A percentile compares a stretch with the other conserved stretches of the same genome.
phyloP scores from a whole-genome alignment of 2,797 vertebrate genomes.

The Anas bahamensis region DNA sequence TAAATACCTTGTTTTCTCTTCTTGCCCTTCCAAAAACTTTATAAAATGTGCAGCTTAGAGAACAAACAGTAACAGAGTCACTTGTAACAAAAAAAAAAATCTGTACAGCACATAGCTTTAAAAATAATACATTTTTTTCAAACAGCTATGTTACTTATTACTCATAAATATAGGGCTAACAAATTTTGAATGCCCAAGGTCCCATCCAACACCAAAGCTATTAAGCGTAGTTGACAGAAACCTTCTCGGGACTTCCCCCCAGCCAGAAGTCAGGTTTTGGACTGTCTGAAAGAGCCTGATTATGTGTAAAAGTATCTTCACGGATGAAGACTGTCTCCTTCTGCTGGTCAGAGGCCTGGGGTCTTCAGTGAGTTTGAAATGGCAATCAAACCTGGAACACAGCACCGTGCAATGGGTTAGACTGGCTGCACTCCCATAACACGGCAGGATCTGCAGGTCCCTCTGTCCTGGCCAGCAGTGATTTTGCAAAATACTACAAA shows the following conservation, averaged over 20 bases:
- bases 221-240: background rate
- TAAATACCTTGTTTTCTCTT: constrained; percentile 67
- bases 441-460: background rate
- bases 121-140: constrained; percentile 59
- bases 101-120: constrained; percentile 75
- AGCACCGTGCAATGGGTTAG: constrained; percentile 49
- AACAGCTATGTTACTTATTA: constrained; percentile 1
- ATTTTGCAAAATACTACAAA: background rate
- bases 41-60: constrained; percentile 75
- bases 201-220: constrained; percentile 30
- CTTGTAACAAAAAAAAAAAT: constrained; percentile 67
- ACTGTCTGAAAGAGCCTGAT: background rate
- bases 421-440: rapidly evolving
- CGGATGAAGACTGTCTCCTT: constrained; percentile 17
- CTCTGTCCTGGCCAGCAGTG: background rate
- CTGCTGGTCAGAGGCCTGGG: constrained; percentile 50
- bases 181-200: background rate
- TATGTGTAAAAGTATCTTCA: background rate
- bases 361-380: constrained; percentile 51
- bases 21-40: constrained; percentile 43
- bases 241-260: background rate
- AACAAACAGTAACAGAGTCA: constrained; percentile 64
- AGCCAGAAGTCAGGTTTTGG: background rate
- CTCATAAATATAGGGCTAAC: constrained; percentile 52
- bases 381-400: constrained; percentile 71